A percentile compares a stretch with the other conserved stretches of the same genome.
These are phyloP conservation scores for Stenopsyche tienmushanensis DNA, from an alignment of 1,140 invertebrate genomes.

Conservation along the genomic window DNA sequence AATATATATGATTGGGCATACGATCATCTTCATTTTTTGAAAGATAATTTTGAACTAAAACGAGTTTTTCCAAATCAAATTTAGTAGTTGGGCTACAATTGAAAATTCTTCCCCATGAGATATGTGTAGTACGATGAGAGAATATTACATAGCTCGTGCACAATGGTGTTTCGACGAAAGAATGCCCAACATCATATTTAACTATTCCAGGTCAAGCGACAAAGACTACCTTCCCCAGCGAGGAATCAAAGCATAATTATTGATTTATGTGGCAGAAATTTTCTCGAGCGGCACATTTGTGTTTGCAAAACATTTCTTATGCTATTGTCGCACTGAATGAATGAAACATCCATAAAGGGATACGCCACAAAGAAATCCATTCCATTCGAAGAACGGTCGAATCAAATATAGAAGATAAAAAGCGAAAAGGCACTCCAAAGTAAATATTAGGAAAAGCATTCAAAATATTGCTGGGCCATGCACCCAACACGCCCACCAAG, in stretches of 20 bases:
- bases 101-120: not conserved
- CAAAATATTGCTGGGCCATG: conserved; percentile 9
- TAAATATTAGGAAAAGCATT: conserved; percentile 39
- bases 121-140: not conserved
- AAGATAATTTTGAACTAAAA: no score
- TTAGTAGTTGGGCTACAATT: no score
- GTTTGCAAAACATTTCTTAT: conserved; percentile 39
- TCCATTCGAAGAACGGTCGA: not conserved
- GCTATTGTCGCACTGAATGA: conserved; percentile 28
- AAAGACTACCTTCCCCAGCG: no score
- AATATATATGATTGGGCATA: not conserved
- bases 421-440: conserved; percentile 23
- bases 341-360: conserved; percentile 41
- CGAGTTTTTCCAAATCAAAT: no score
- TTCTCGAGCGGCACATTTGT: conserved; percentile 39
- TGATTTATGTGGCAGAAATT: conserved; percentile 33
- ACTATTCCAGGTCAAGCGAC: not conserved
- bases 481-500: conserved; percentile 33
- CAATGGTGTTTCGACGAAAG: not conserved
- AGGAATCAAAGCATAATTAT: conserved; percentile 16
- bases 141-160: not conserved
- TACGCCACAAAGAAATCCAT: conserved; percentile 17
- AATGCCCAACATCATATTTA: not conserved
- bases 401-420: not conserved
- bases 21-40: not conserved